Base-by-base conservation (phyloP, 2,113 vertebrate species). In the Amblyornis subalaris region DNA sequence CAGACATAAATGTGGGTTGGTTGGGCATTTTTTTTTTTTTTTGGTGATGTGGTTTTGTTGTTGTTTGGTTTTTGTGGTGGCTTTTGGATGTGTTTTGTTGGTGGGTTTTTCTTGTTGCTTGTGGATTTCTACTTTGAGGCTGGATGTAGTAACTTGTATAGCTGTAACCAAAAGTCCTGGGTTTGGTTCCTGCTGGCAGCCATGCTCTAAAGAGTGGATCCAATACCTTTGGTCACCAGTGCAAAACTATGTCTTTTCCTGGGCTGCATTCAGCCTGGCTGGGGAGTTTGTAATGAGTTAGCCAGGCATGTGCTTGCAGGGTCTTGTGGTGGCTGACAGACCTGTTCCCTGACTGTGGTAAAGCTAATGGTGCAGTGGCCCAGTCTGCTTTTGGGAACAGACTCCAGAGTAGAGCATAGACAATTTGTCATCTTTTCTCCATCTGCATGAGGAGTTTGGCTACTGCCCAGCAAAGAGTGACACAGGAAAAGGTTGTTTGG, bases 1-100 rank as follows among this genome's bases (percentile, higher is more conserved):
- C 3, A 42, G 10, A 12, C 1, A 0, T 40, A 26, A 7, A n/a
- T 57, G 31, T 69, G 36, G 5, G 14, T 33, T 69, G 9, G 60
- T 3, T 7, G 9, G 17, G 16, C 14, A 3, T 19, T 33, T 45
- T 36, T 47, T 48, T 48, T 48, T 48, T 24, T 24, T 48, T 48
- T 50, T 35, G 12, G 14, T 14, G 36, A 10, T 38, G 36, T n/a
- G 7, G 5, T 20, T 26, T 28, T 31, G 16, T n/a, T 7, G 14
- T 20, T 33, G 12, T 62, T 40, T 29, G 12, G 19, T 21, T 31
- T 64, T 42, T 42, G 36, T 42, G 36, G 36, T 38, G 36, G 38
- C 33, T 54, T 7, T 6, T 19, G 16, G 21, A 9, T 53, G 28
- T 0, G 0, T 31, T 55, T 18, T 28, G 28, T 31, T 23, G 3